Evolutionary conservation across 2,888 invertebrate genomes (phyloP).

Genomic region (Protodeltote pygarga): DNA sequence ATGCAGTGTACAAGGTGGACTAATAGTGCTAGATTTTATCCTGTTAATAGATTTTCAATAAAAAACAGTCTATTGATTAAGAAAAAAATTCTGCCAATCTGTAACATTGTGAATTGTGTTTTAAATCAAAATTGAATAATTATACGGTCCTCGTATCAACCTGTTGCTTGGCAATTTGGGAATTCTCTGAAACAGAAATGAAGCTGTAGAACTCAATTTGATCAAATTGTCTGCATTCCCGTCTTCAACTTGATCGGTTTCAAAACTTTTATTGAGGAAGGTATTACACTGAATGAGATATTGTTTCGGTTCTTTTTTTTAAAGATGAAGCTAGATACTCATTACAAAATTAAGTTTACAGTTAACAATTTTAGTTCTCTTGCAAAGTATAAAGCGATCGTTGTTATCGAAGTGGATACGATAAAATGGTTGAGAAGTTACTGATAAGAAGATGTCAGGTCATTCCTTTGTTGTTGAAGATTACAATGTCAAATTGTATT

Average conservation of each 20-base stretch:
- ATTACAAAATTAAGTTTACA: slow-evolving; percentile 45
- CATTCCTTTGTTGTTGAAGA: slow-evolving; percentile 75
- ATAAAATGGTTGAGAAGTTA: slow-evolving; percentile 53
- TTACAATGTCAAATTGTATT: slow-evolving; percentile 76
- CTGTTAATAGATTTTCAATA: too few relatives aligned
- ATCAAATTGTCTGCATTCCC: slow-evolving; percentile 8
- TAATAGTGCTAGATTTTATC: too few relatives aligned
- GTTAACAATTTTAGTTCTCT: slow-evolving; percentile 23
- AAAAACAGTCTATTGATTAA: too few relatives aligned
- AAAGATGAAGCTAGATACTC: slow-evolving; percentile 52
- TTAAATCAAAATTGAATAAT: slow-evolving; percentile 15
- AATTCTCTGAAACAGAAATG: slow-evolving; percentile 26
- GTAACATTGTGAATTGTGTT: background rate
- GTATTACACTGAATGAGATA: slow-evolving; percentile 32
- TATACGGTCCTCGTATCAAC: slow-evolving; percentile 30
- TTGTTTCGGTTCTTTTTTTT: slow-evolving; percentile 32
- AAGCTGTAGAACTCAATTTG: slow-evolving; percentile 21
- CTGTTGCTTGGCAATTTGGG: slow-evolving; percentile 50
- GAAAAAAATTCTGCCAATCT: background rate
- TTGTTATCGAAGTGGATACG: slow-evolving; percentile 47
- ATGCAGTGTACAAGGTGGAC: too few relatives aligned
- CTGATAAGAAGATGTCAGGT: slow-evolving; percentile 78
- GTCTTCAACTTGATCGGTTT: background rate
- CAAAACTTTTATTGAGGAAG: slow-evolving; percentile 30
- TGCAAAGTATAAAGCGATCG: slow-evolving; percentile 46